phyloP scores from a whole-genome alignment of 2,797 vertebrate species.

The Menidia menidia region DNA sequence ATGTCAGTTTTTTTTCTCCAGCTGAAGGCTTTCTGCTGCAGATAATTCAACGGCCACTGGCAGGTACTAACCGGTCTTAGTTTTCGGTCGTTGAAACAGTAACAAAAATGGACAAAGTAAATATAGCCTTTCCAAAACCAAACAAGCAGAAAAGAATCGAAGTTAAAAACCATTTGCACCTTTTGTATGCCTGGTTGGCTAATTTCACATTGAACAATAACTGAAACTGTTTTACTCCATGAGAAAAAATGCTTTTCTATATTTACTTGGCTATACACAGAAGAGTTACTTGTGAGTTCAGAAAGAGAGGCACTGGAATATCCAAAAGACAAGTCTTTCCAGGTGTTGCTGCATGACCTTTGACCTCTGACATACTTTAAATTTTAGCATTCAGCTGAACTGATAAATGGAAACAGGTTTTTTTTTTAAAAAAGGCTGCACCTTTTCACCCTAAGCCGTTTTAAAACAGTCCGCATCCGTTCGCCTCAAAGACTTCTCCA shows the following conservation, averaged over 20 bases:
- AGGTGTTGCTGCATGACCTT: constrained; percentile 31
- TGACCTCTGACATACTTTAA: constrained; percentile 46
- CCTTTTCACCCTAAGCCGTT: constrained; percentile 27
- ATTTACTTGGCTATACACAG: not conserved
- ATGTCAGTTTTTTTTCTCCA: constrained; percentile 34
- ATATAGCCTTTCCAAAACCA: not conserved
- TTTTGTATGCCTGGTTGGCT: constrained; percentile 6
- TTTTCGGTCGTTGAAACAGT: constrained; percentile 24
- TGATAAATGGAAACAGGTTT: constrained; percentile 34
- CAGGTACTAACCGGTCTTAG: constrained; percentile 51
- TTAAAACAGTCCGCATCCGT: constrained; percentile 3
- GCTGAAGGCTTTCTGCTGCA: constrained; percentile 39
- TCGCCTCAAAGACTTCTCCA: not conserved
- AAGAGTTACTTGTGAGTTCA: not conserved
- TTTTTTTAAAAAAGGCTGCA: not conserved
- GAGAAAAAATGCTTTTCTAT: not conserved
- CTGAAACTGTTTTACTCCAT: not conserved
- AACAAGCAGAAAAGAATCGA: constrained; percentile 10
- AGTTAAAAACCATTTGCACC: constrained; percentile 10
- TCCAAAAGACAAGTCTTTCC: constrained; percentile 1
- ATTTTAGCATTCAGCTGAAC: constrained; percentile 1
- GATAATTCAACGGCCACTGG: constrained; percentile 41
- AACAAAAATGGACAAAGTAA: constrained; percentile 7
- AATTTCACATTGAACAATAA: constrained; percentile 23
- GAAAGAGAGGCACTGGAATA: constrained; percentile 3